A percentile compares a stretch with the other conserved stretches of the same genome.
Conservation (phyloP, 1,140 invertebrate species). For the silkworm (Bombyx mori) region ASM3026992v2 NC_085124.1:5587501-5588000, state of each 20-base stretch:
- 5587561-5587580: conserved; percentile 54
- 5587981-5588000: too few species aligned
- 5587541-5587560: conserved; percentile 49
- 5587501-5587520: conserved; percentile 16
- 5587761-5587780: conserved; percentile 2
- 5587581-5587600: conserved; percentile 60
- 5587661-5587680: conserved; percentile 71
- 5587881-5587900: too few species aligned
- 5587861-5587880: too few species aligned
- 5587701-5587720: conserved; percentile 68
- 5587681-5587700: conserved; percentile 70
- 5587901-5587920: too few species aligned
- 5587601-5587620: conserved; percentile 70
- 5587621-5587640: conserved; percentile 72
- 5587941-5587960: too few species aligned
- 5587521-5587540: conserved; percentile 31
- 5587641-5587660: conserved; percentile 64
- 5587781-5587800: too few species aligned
- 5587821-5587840: too few species aligned
- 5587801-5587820: too few species aligned
- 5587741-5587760: conserved; percentile 30
- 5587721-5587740: conserved; percentile 55
- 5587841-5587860: too few species aligned
- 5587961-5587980: too few species aligned
- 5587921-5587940: too few species aligned